These are phyloP conservation scores for Drosophila prostipennis DNA, from an alignment of 2,888 invertebrate genomes.

Conservation along the genomic window DNA sequence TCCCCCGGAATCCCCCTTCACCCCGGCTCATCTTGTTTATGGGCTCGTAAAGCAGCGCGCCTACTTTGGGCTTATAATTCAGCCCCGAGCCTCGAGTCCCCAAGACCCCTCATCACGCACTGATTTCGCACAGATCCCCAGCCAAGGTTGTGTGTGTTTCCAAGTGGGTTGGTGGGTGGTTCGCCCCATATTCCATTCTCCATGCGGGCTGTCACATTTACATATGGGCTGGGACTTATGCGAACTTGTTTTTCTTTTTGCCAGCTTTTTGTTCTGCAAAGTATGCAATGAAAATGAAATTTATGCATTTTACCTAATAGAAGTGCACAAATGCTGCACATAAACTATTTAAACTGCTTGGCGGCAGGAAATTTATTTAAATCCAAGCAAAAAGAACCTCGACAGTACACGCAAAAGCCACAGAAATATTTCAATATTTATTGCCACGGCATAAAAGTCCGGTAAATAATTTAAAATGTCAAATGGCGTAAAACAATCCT, in stretches of 20 bases:
- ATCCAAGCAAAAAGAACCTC: conserved; percentile 19
- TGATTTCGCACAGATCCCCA: conserved; percentile 55
- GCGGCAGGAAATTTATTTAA: conserved; percentile 37
- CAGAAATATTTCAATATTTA: conserved; percentile 41
- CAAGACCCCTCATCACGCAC: conserved; percentile 60
- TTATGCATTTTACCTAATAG: conserved; percentile 59
- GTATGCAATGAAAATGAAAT: conserved; percentile 57
- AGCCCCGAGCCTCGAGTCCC: conserved; percentile 41
- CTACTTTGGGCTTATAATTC: conserved; percentile 57
- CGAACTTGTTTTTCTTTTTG: conserved; percentile 28
- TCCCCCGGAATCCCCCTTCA: background rate
- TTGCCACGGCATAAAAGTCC: conserved; percentile 21
- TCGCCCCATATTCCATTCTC: background rate
- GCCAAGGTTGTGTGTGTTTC: conserved; percentile 1
- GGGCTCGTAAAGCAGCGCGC: conserved; percentile 69
- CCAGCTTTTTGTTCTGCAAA: conserved; percentile 34
- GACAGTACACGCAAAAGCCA: conserved; percentile 24
- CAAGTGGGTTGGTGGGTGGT: conserved; percentile 24
- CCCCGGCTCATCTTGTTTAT: conserved; percentile 60
- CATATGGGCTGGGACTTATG: conserved; percentile 58
- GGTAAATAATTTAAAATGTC: conserved; percentile 48
- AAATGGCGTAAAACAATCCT: conserved; percentile 42
- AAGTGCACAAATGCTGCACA: conserved; percentile 45
- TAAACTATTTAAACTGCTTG: conserved; percentile 48
- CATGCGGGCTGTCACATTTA: conserved; percentile 67